These are phyloP conservation scores for Gasterosteus nipponicus DNA, from an alignment of 2,113 vertebrate species.

Conservation along the genomic window DNA sequence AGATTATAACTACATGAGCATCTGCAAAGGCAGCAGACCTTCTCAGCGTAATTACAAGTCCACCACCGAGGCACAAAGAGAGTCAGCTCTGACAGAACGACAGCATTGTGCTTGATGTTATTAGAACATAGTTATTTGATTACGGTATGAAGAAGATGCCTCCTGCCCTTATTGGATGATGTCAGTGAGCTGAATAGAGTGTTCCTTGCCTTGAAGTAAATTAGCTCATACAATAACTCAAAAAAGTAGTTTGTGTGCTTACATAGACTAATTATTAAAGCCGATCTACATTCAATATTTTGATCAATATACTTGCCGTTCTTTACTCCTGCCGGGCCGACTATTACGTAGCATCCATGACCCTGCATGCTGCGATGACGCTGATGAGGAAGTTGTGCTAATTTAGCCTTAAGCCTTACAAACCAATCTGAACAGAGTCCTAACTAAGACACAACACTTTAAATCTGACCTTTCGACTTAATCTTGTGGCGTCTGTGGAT, in stretches of 20 bases:
- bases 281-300: no score
- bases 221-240: constrained; percentile 12
- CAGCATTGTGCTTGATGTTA: constrained; percentile 22
- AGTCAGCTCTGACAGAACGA: constrained; percentile 9
- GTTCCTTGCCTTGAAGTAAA: constrained; percentile 25
- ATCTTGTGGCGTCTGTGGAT: background rate
- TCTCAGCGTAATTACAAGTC: constrained; percentile 7
- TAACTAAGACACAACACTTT: background rate
- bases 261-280: no score
- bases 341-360: no score
- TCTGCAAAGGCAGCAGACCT: background rate
- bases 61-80: background rate
- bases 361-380: no score
- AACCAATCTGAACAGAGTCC: background rate
- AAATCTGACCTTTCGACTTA: no score
- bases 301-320: no score
- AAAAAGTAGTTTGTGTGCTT: background rate
- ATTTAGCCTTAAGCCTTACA: no score
- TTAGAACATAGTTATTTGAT: constrained; percentile 49
- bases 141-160: constrained; percentile 23
- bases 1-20: background rate
- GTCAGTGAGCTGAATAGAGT: constrained; percentile 24
- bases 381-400: no score
- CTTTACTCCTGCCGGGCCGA: no score
- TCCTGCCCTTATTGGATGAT: constrained; percentile 21